These are phyloP conservation scores for Sphaerophoria taeniata DNA, from an alignment of 2,888 invertebrate genomes.

Conservation along the genomic window DNA sequence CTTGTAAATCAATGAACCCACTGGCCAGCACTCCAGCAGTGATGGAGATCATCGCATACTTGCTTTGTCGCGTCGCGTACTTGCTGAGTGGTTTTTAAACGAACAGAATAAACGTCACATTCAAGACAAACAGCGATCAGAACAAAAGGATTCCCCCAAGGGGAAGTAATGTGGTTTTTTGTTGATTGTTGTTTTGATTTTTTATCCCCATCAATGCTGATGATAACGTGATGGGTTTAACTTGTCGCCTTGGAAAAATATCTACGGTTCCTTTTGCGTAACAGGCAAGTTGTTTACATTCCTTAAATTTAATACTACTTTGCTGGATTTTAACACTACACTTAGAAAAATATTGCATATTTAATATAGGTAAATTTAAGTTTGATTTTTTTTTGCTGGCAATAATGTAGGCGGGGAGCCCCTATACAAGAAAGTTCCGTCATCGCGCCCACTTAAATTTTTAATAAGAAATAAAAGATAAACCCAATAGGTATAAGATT, in stretches of 20 bases:
- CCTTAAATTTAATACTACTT: slow-evolving; percentile 1
- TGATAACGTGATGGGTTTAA: slow-evolving; percentile 45
- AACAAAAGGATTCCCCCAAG: slow-evolving; percentile 72
- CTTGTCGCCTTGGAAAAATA: slow-evolving; percentile 54
- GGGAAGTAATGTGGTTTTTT: slow-evolving; percentile 34
- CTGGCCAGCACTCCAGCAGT: background rate
- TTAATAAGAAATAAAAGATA: no score
- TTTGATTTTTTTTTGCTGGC: no score
- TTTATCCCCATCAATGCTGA: slow-evolving; percentile 6
- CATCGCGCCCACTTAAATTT: no score
- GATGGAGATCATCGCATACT: no score
- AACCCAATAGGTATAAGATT: no score
- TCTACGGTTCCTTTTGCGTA: slow-evolving; percentile 60
- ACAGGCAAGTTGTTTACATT: slow-evolving; percentile 45
- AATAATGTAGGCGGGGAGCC: no score
- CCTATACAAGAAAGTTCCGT: no score
- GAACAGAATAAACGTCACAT: slow-evolving; percentile 48
- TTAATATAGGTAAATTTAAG: no score
- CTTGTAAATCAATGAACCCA: slow-evolving; percentile 70
- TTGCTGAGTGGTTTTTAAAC: slow-evolving; percentile 26
- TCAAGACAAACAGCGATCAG: slow-evolving; percentile 56
- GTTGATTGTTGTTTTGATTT: slow-evolving; percentile 49
- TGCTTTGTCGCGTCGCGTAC: background rate
- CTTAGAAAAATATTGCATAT: background rate
- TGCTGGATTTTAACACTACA: slow-evolving; percentile 29